Base-by-base conservation (phyloP, 2,113 vertebrate species). In the Entelurus aequoreus region DNA sequence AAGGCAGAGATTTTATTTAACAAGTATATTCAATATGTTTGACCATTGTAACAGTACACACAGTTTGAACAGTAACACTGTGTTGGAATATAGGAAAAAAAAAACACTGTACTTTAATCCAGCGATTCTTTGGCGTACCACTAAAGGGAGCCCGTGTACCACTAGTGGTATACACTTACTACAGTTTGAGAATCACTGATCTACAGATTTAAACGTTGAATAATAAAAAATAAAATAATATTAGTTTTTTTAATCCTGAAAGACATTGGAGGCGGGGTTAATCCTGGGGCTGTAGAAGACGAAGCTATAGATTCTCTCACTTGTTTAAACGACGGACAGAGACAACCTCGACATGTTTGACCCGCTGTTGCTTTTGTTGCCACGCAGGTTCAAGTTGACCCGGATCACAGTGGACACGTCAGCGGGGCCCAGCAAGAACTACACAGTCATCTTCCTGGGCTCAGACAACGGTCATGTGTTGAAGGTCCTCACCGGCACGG, bases 361-460 rank as follows among this genome's bases (percentile, higher is more conserved):
- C 40, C 12, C 8, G 13, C 2, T 16, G 36, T 42, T 56, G 13
- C n/a, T 40, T 60, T 21, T 60, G 44, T 48, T 6, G 8, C 6
- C 11, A 6, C 61, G 5, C 65, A 96, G 94, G 82, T 89, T 67
- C 71, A 93, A 93, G 69, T 66, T 98, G 89, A 98, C 92, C 37
- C 94, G 93, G 81, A 86, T 98, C 19, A 93, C 91, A 0, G 95
- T 88, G 81, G 94, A 98, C 66, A 86, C 90, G 6, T 85, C 82
- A 0, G 95, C 93, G 0, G 95, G 95, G 5, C 94, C 92, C 0
- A 68, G 77, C 4, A 79, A 91, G 57, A 93, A 98, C 77, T 80
- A 82, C 68, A 97, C 94, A 0, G 92, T 98, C 71, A 81, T 98
- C 4, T 97, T 97, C 74, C 90, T 98, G 68, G 95, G 94, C 28